Base-by-base conservation (phyloP, 2,113 vertebrate species). In the Lagenorhynchus albirostris region DNA sequence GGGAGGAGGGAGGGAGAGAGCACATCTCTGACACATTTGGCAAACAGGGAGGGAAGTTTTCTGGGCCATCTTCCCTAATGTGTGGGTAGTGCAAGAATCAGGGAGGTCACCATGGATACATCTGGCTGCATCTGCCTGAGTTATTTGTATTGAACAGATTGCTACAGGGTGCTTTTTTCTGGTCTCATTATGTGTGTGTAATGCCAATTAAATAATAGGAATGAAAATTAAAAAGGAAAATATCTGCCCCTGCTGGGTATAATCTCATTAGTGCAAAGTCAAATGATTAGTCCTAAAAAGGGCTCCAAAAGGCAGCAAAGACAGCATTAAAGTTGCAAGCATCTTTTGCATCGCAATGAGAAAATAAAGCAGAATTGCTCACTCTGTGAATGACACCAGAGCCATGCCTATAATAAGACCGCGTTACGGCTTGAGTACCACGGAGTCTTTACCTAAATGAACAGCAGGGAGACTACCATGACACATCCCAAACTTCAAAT, bases 181-280 rank as follows among this genome's bases (percentile, higher is more conserved):
- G 70, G 89, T 93, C 93, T 97, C 96, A 96, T 97, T 97, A 92
- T 96, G 84, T 95, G 94, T 94, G 33, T 89, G 67, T 91, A 84
- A 97, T 97, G 94, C 94, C 97, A 98, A 98, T 97, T 97, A 97
- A 97, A 97, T 96, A 98, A 96, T 77, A 81, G 83, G 87, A 95
- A 97, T 93, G 87, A 97, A 97, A 97, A 98, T 97, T 96, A 41
- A 91, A 98, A 96, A 96, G 94, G 94, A 97, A 97, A 97, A 96
- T 97, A 97, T 94, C 97, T 97, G 71, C 93, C 85, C 94, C 96
- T 96, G 96, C 96, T 97, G 97, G 68, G 94, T 96, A 97, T 97
- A 97, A 95, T 98, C 94, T 97, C 94, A 97, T 96, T 96, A 98
- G 94, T n/a, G 89, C 87, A 97, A 97, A 98, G 97, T 96, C 96